These are phyloP conservation scores for Typhlichthys eigenmanni DNA, from an alignment of 2,797 vertebrate genomes.

Conservation along the genomic window DNA sequence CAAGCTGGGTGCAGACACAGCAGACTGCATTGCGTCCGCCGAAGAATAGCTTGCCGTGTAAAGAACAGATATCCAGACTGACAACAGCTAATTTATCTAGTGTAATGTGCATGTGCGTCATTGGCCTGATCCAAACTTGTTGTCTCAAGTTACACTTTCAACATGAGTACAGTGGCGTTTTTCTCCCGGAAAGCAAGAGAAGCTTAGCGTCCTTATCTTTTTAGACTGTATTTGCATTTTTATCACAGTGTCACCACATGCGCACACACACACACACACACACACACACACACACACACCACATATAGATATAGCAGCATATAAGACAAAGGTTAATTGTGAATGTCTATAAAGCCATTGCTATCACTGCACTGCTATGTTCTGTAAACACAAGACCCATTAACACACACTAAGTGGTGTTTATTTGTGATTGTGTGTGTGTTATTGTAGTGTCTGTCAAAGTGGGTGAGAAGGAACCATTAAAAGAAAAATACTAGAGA, in stretches of 20 bases:
- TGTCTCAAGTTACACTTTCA: conserved; percentile 37
- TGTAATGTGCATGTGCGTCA: conserved; percentile 12
- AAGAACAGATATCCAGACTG: conserved; percentile 36
- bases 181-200: too few relatives aligned
- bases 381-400: conserved; percentile 60
- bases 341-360: conserved; percentile 58
- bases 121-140: conserved; percentile 23
- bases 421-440: conserved; percentile 14
- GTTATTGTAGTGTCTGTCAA: neutral
- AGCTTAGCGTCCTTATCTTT: too few relatives aligned
- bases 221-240: too few relatives aligned
- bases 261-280: neutral
- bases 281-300: conserved; percentile 8
- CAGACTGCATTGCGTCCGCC: conserved; percentile 47
- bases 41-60: conserved; percentile 60
- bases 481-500: conserved; percentile 11
- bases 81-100: conserved; percentile 40
- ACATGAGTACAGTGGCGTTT: neutral
- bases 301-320: conserved; percentile 54
- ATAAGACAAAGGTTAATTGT: conserved; percentile 49
- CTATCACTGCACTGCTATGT: conserved; percentile 53
- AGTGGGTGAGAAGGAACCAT: conserved; percentile 1
- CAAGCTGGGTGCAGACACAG: conserved; percentile 51
- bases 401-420: conserved; percentile 35
- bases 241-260: too few relatives aligned